Base-by-base conservation (phyloP, 1,140 invertebrate species). In the Drosophila willistoni region DNA sequence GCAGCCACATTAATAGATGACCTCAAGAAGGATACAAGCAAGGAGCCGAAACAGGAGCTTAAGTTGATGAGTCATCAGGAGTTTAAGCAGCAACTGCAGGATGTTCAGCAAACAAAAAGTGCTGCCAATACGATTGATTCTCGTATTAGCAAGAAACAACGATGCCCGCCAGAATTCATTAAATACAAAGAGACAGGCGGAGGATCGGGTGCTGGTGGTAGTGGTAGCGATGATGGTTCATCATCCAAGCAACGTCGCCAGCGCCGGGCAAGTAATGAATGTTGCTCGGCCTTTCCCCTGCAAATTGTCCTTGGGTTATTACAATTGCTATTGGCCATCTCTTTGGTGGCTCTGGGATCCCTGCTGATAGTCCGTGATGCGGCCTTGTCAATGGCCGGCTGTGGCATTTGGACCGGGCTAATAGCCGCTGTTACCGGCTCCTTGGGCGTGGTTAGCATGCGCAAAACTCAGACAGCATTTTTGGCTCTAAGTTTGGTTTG, bases 401-500 rank as follows among this genome's bases (percentile, higher is more conserved):
- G 90, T 65, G 91, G 91, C 47, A 81, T 92, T 71, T 92, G 91
- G 91, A 82, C 91, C 9, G 91, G 91, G 3, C 44, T 89, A 13
- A 83, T 90, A 55, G 91, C 90, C 3, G 91, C 90, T 10, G 78
- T 92, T 39, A 90, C 91, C 2, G 91, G 91, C 3, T 90, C 91
- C 1, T 62, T 92, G 64, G 91, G 91, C 25, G 85, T 92, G 56
- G 90, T 92, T 42, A 89, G 90, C 71, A 84, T 92, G 73, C 81
- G 89, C 12, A 91, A 90, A 60, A 90, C 86, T 3, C 85, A 90
- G 54, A 92, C 90, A 33, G 90, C 91, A 12, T 92, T 92, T 63
- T 60, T 92, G 67, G 91, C 91, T 4, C 57, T 91, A 44, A 92
- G 90, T 71, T 73, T 92, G 63, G 83, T 92, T n/a, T 92, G 90